These are phyloP conservation scores for Blastobasis adustella DNA, from an alignment of 2,888 invertebrate species.

Conservation along the genomic window DNA sequence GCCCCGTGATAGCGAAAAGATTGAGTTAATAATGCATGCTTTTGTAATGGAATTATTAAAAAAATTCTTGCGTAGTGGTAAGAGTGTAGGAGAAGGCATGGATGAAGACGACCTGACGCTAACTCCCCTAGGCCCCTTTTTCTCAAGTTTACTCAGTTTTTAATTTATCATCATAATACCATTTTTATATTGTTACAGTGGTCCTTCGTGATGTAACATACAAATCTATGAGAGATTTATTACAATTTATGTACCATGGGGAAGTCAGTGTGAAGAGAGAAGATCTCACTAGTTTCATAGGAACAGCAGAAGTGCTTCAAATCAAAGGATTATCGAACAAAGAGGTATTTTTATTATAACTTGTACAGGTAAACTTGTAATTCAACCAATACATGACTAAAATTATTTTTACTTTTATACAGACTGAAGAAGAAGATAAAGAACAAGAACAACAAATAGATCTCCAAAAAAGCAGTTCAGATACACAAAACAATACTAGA, in stretches of 20 bases:
- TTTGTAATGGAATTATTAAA: too few relatives aligned
- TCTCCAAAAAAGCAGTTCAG: slow-evolving; percentile 32
- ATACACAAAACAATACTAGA: slow-evolving; percentile 40
- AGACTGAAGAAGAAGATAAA: slow-evolving; percentile 61
- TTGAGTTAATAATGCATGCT: too few relatives aligned
- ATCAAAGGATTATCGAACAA: slow-evolving; percentile 81
- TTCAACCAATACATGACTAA: too few relatives aligned
- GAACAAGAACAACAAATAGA: slow-evolving; percentile 40
- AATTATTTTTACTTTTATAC: slow-evolving; percentile 16
- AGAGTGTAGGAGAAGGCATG: too few relatives aligned
- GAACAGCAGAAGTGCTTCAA: slow-evolving; percentile 82
- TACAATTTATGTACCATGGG: slow-evolving; percentile 85
- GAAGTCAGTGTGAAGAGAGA: slow-evolving; percentile 84
- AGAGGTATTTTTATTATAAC: slow-evolving; percentile 38
- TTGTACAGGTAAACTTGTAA: too few relatives aligned
- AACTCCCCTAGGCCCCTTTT: too few relatives aligned
- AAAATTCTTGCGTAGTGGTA: too few relatives aligned
- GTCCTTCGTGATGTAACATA: slow-evolving; percentile 82
- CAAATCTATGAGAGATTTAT: slow-evolving; percentile 81
- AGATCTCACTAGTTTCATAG: slow-evolving; percentile 81
- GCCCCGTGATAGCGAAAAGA: too few relatives aligned
- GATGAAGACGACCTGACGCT: too few relatives aligned
- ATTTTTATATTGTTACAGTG: slow-evolving; percentile 54
- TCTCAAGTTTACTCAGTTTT: too few relatives aligned
- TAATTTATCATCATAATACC: too few relatives aligned